phyloP scores from a whole-genome alignment of 2,797 vertebrate genomes.

The Scolopax rusticola region DNA sequence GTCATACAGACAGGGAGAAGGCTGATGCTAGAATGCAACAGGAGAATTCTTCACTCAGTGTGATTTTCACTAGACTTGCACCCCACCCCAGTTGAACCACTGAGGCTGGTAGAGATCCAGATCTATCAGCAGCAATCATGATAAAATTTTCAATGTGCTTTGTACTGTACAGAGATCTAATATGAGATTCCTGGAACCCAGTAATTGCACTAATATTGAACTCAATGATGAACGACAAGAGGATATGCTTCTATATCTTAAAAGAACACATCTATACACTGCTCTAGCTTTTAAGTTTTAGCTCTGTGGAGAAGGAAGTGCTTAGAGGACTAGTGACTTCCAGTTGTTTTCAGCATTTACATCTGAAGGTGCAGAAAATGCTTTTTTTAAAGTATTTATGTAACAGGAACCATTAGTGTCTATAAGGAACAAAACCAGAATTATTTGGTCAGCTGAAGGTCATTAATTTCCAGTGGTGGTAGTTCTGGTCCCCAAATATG shows the following conservation, averaged over 20 bases:
- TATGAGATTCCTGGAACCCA: background rate
- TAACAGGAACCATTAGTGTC: background rate
- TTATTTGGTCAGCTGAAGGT: background rate
- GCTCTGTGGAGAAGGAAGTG: background rate
- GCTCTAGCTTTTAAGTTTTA: background rate
- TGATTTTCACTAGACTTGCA: background rate
- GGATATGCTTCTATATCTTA: background rate
- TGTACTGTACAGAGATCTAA: background rate
- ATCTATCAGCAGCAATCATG: background rate
- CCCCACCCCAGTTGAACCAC: background rate
- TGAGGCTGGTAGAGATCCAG: background rate
- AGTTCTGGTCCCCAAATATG: background rate
- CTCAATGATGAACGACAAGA: accelerated
- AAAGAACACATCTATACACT: background rate
- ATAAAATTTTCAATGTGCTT: background rate
- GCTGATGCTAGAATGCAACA: background rate
- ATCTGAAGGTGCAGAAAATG: background rate
- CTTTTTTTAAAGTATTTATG: background rate
- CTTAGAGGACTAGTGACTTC: background rate
- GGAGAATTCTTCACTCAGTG: background rate
- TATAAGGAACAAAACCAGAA: background rate
- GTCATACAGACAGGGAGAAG: background rate
- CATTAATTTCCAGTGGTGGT: background rate
- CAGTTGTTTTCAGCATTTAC: background rate
- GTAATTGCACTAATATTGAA: background rate